Percentiles rank a stretch among this genome's conserved stretches.
Conservation (phyloP, 2,113 vertebrate species). For the Sigmodon hispidus region DNA sequence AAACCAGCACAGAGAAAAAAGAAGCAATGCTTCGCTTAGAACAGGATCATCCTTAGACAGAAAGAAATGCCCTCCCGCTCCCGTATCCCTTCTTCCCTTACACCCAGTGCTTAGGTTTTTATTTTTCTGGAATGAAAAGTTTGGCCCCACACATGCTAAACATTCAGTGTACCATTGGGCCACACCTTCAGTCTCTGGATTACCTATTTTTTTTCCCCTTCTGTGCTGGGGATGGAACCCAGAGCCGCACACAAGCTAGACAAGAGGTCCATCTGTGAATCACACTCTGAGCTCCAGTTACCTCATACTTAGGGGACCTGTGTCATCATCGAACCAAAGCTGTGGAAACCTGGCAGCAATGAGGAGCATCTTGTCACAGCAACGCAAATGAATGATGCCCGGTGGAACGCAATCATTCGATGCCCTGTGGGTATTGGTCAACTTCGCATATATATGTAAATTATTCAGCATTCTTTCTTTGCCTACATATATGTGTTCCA, state of each 20-base stretch:
- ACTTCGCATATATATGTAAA: neutral
- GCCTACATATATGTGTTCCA: neutral
- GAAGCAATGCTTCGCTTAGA: neutral
- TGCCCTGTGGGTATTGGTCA: neutral
- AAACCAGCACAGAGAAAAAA: neutral
- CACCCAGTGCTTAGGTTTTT: neutral
- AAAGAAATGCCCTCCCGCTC: neutral
- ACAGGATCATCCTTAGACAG: neutral
- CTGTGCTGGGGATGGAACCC: neutral
- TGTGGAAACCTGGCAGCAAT: neutral
- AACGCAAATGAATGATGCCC: neutral
- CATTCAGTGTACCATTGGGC: neutral
- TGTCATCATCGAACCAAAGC: neutral
- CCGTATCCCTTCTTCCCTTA: neutral
- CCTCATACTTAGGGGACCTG: neutral
- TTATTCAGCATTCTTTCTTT: neutral
- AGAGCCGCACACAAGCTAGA: neutral
- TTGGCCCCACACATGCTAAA: neutral
- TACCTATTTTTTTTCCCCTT: neutral
- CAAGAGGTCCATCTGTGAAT: neutral
- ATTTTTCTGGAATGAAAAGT: neutral
- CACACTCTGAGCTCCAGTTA: neutral
- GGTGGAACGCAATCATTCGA: fast-evolving
- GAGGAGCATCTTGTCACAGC: neutral
- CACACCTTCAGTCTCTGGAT: neutral